Conservation (phyloP, 2,888 invertebrate species). For the Tuta absoluta region DNA sequence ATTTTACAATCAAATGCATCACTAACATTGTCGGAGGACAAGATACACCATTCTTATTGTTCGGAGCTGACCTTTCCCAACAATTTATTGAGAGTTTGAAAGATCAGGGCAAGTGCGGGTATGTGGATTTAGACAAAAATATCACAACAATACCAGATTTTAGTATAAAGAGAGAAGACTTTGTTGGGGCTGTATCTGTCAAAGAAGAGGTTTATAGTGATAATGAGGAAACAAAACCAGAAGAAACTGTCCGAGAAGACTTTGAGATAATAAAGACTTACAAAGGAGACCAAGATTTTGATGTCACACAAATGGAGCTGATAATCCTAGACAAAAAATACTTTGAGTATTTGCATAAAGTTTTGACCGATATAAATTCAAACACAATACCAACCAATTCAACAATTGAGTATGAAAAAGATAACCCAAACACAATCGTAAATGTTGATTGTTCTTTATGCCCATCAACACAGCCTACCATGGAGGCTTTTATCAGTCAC, state of each 20-base stretch:
- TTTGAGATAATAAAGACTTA: conserved; percentile 45
- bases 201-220: conserved; percentile 44
- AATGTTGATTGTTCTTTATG: conserved; percentile 63
- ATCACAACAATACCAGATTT: conserved; percentile 22
- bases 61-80: conserved; percentile 66
- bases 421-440: conserved; percentile 39
- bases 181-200: conserved; percentile 40
- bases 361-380: conserved; percentile 53
- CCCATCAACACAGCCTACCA: conserved; percentile 48
- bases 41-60: conserved; percentile 62
- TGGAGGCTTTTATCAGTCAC: conserved; percentile 53
- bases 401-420: conserved; percentile 56
- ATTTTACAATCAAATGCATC: conserved; percentile 73
- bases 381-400: conserved; percentile 57
- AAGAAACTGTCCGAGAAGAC: conserved; percentile 7
- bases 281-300: conserved; percentile 70
- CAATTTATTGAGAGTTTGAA: conserved; percentile 65
- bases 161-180: conserved; percentile 30
- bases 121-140: conserved; percentile 57
- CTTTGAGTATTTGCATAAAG: conserved; percentile 61
- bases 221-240: conserved; percentile 42
- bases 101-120: conserved; percentile 56
- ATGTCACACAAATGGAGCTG: conserved; percentile 70
- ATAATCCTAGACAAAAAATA: conserved; percentile 69
- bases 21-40: conserved; percentile 60